A percentile compares a stretch with the other conserved stretches of the same genome.
These are phyloP conservation scores for Saxicola maurus DNA, from an alignment of 2,797 vertebrate species.

Conservation along the genomic window DNA sequence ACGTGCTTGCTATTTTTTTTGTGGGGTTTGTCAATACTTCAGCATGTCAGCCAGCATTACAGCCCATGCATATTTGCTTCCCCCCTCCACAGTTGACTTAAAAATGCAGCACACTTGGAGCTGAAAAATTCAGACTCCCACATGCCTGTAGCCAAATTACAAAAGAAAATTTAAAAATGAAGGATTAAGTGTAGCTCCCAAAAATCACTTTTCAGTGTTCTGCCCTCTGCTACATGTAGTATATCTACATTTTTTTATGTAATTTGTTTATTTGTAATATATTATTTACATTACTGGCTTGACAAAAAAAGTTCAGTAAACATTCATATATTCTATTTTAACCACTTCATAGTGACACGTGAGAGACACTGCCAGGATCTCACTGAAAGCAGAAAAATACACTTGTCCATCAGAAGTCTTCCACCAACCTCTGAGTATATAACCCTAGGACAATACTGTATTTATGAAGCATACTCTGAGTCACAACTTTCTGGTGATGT, in stretches of 20 bases:
- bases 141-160: neutral
- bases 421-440: neutral
- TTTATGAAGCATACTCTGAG: neutral
- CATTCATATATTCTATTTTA: rapidly evolving
- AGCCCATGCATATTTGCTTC: neutral
- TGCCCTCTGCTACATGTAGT: neutral
- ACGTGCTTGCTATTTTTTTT: neutral
- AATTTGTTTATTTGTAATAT: neutral
- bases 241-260: neutral
- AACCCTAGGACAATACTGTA: neutral
- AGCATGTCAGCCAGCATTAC: neutral
- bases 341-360: neutral
- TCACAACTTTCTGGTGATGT: neutral
- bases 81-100: rapidly evolving
- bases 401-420: neutral
- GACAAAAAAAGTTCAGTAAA: neutral
- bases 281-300: neutral
- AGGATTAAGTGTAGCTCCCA: neutral
- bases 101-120: neutral
- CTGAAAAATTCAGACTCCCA: neutral
- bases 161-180: neutral
- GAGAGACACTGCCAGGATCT: neutral
- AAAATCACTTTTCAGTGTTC: neutral
- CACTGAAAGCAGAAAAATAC: neutral
- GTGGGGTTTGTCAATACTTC: rapidly evolving